Base-by-base conservation (phyloP, 2,113 vertebrate genomes). In the Syrmaticus mikado region DNA sequence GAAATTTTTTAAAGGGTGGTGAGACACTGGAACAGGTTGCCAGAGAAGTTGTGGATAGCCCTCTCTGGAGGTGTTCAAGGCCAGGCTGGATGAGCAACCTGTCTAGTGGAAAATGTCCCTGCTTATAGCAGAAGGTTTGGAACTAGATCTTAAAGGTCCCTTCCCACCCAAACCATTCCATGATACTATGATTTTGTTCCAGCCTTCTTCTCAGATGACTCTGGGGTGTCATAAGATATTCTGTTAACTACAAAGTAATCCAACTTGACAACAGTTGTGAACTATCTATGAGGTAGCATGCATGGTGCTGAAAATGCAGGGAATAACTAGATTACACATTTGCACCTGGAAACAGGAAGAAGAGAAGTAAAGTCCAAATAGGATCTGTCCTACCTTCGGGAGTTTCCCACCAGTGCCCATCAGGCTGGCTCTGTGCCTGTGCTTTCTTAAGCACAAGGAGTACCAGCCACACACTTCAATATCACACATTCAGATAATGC, bases 241-340 rank as follows among this genome's bases (percentile, higher is more conserved):
- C 43, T 91, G 62, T 77, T 91, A 93, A 92, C 87, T 93, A 93
- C 84, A 95, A 92, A 91, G 60, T 55, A 82, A 77, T 50, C 34
- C 85, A 89, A 92, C 38, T 60, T 77, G 67, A 87, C 55, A 92
- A 64, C 40, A 72, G 60, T 67, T 94, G n/a, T 87, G 5, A 87
- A 60, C 25, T 52, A 89, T 3, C 34, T 60, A 57, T 14, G 6
- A 87, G 25, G 6, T 74, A 50, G 46, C 34, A 55, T 11, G 52
- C 22, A 57, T 8, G 36, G 22, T 40, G 50, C 58, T 57, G 74
- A 87, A 89, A 78, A 1, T 30, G 25, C 41, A 64, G 43, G 72
- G 52, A 61, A 53, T 70, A 75, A 74, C 64, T 50, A 55, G 50
- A 64, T 67, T 60, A 55, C 17, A 74, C 20, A 20, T 71, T 77